Evolutionary conservation across 2,113 vertebrate species (phyloP), one percentile per base, ranked within the genome.

Genomic region (Lasiurus borealis): DNA sequence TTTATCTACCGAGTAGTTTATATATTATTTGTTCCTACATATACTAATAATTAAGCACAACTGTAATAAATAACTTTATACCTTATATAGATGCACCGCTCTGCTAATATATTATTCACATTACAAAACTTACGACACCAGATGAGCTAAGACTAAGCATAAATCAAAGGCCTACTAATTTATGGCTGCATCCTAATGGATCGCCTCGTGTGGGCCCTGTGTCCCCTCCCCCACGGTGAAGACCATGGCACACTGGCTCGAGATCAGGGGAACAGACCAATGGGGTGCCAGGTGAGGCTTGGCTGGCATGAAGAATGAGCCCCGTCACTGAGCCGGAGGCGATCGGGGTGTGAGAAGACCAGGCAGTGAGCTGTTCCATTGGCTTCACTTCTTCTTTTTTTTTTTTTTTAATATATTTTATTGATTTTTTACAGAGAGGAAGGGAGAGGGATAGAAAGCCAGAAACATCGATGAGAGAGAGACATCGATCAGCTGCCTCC

Each of bases 51-150:
- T 78, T 82, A 90, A 85, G 50, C 34, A 87, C 50, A 88, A 34
- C 71, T 69, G 12, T 14, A 69, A 52, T 50, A 82, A 18, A 57
- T 72, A 85, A 92, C n/a, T 73, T 94, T 69, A 68, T 75, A 88
- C 90, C 90, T 95, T 72, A 78, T 44, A 64, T 34, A 66, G 40
- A 66, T 62, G 6, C 34, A 8, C 31, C 50, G 23, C 27, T 62
- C 7, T 64, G 62, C 44, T 90, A 82, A 82, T 92, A 59, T 75
- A 46, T 91, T 76, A 84, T 78, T 88, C 31, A 40, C 40, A 71
- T 76, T 52, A 44, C 10, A 85, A 59, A 91, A 92, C 50, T 76
- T 88, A 88, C 54, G 54, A 81, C n/a, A 36, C n/a, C 25, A 62
- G 40, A 44, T 40, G 54, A 57, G 34, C 50, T 83, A 68, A 94